Percentiles rank a stretch among this genome's conserved stretches.
These are phyloP conservation scores for Scophthalmus maximus DNA, from an alignment of 2,113 vertebrate species.

Conservation along the genomic window DNA sequence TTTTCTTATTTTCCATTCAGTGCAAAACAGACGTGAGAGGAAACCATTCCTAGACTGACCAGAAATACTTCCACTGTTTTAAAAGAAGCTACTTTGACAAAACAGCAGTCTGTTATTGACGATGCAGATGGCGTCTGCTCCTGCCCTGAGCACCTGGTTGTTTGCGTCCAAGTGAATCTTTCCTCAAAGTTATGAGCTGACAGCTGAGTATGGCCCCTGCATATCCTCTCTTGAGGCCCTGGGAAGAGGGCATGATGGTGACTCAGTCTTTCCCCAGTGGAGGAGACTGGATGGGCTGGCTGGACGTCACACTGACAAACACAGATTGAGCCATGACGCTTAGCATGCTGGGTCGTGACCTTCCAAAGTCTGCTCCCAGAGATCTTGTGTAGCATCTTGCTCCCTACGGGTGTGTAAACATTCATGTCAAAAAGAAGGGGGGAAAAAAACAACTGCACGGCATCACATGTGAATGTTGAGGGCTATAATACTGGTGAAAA, in stretches of 20 bases:
- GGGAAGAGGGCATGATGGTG: constrained; percentile 1
- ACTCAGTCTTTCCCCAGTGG: constrained; percentile 17
- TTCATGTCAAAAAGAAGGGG: constrained; percentile 1
- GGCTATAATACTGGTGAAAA: background rate
- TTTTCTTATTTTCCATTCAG: background rate
- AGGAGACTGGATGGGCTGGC: constrained; percentile 10
- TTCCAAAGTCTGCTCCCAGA: constrained; percentile 7
- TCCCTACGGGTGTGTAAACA: constrained; percentile 24
- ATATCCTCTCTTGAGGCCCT: constrained; percentile 18
- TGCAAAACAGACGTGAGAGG: no score
- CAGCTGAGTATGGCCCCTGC: background rate
- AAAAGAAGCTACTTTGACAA: no score
- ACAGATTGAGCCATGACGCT: constrained; percentile 68
- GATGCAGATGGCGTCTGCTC: background rate
- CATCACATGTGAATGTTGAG: background rate
- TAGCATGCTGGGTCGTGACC: constrained; percentile 16
- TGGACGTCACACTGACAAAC: constrained; percentile 43
- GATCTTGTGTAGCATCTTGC: background rate
- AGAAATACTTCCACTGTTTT: no score
- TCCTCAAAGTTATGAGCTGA: constrained; percentile 23
- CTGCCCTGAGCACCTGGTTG: background rate
- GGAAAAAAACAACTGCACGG: background rate
- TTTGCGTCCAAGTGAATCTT: constrained; percentile 4
- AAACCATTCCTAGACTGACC: no score
- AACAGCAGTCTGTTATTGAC: no score